Evolutionary conservation across 2,888 invertebrate species (phyloP), one percentile per base, ranked within the genome.

Genomic region (Cryptosula pallasiana): DNA sequence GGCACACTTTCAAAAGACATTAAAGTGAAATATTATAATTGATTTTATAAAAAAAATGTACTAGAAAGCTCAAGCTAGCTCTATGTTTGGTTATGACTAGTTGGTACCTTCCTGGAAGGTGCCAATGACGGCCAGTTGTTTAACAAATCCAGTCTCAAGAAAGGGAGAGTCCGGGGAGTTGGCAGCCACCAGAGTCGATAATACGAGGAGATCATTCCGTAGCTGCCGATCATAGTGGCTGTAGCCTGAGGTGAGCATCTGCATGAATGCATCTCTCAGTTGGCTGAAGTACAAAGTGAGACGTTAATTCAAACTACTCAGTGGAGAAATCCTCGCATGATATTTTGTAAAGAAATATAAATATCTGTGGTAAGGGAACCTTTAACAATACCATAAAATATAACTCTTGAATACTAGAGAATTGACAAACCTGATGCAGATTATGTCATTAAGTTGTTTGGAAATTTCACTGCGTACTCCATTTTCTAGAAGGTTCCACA

Each of bases 71-170:
- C n/a, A n/a, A n/a, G n/a, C n/a, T n/a, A n/a, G n/a, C n/a, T n/a
- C n/a, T n/a, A n/a, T n/a, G n/a, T n/a, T n/a, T n/a, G n/a, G n/a
- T n/a, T n/a, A n/a, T n/a, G n/a, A n/a, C n/a, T n/a, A n/a, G n/a
- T 13, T 63, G 16, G 25, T 75, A 84, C 85, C 83, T 82, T 85
- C 85, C 75, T 83, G 83, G 73, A 83, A 83, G 25, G 84, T 84
- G 35, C 82, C 81, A 76, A 85, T 82, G 23, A 84, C 74, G 27
- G 80, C 78, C n/a, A 84, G 78, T 72, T 84, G 82, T 76, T 82
- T 83, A 35, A 80, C 81, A 75, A 85, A 82, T 35, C 84, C 84
- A 5, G 81, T 82, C 74, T 85, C 84, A 1, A 85, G 78, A 76
- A 84, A 83, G n/a, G 84, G 83, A 9, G 83, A 79, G 23, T 80